Evolutionary conservation across 2,797 vertebrate species (phyloP).

Genomic region (Poecilia velifera): DNA sequence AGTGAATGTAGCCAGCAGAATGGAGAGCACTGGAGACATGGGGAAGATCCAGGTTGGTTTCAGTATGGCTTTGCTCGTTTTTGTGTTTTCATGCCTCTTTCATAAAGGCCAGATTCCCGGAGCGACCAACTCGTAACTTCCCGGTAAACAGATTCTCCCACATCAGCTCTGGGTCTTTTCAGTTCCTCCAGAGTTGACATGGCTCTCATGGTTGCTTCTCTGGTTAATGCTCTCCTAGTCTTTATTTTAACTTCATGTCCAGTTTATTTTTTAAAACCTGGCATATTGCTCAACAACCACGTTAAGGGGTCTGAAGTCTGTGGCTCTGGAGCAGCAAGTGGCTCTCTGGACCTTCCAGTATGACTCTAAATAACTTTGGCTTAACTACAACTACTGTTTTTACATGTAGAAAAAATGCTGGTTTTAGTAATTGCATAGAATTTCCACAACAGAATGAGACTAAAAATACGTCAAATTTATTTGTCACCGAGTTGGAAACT

Average conservation of each 20-base stretch:
- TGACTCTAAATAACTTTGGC: neutral
- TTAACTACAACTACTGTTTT: neutral
- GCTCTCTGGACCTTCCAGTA: neutral
- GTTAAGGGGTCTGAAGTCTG: neutral
- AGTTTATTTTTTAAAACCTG: neutral
- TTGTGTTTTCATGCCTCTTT: neutral
- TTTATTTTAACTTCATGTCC: neutral
- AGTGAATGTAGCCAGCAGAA: slow-evolving; percentile 95
- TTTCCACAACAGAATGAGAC: neutral
- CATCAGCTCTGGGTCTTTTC: neutral
- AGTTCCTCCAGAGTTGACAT: neutral
- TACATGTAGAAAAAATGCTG: neutral
- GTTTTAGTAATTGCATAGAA: neutral
- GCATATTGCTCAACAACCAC: neutral
- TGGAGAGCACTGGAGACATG: slow-evolving; percentile 96
- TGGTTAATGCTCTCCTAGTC: neutral
- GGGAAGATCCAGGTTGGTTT: slow-evolving; percentile 94
- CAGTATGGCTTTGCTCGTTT: too few relatives aligned
- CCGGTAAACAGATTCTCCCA: neutral
- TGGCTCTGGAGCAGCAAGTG: too few relatives aligned
- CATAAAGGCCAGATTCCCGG: neutral
- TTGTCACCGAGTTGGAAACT: neutral
- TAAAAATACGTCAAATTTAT: neutral
- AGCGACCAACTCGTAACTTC: neutral
- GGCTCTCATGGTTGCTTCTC: neutral